Evolutionary conservation across 2,888 invertebrate species (phyloP), one percentile per base, ranked within the genome.

Genomic region (Phragmatobia fuliginosa): DNA sequence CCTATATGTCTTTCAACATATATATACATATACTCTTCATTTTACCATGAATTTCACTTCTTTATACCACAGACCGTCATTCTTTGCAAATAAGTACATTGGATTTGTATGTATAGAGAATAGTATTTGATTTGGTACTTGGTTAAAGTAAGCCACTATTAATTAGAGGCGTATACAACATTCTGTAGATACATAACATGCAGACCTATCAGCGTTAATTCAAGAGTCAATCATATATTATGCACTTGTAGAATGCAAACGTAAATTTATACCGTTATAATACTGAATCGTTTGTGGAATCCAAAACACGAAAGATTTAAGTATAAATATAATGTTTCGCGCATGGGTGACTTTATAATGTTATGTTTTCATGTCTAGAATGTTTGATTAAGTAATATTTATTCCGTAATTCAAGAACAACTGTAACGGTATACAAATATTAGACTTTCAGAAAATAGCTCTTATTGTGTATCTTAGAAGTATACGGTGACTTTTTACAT

Each of bases 231-330:
- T 85, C 79, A 71, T 78, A 72, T 74, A 76, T n/a, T n/a, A n/a
- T n/a, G n/a, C n/a, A 84, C 78, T 78, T 75, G 63, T 65, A 59
- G 67, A 66, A 71, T 66, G 67, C 70, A 76, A 74, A 75, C 75
- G 72, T 76, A 81, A 78, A 75, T 68, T 67, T 76, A 79, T 77
- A 63, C 61, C 72, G 81, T 80, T 79, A 79, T 77, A 81, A 82
- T 84, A 83, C 79, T 75, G 79, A 83, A 85, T 71, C 72, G 66
- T 75, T 72, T 65, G 70, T 73, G 75, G 82, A 80, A 83, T 81
- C 78, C 82, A 83, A 80, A 85, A 83, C 70, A 75, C 75, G 72
- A 76, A 76, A 74, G 73, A 59, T 66, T 74, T 28, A 61, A 41
- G 33, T 5, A 74, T 76, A 77, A 80, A 83, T 80, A 74, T 71